phyloP scores from a whole-genome alignment of 2,888 invertebrate genomes.

The Sphaerophoria taeniata region DNA sequence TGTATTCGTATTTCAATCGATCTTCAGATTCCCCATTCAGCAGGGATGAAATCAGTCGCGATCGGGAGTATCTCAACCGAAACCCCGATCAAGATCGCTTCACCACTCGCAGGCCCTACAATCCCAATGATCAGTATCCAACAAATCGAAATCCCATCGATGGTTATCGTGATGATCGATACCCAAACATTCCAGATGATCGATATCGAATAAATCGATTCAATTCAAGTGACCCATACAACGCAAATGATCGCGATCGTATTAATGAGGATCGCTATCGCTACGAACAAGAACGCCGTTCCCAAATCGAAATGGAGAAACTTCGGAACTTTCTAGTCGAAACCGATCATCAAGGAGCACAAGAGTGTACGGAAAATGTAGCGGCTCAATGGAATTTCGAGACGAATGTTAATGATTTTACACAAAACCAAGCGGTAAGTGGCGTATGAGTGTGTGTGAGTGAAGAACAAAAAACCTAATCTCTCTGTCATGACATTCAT shows the following conservation, averaged over 20 bases:
- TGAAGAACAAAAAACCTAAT: conserved; percentile 16
- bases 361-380: conserved; percentile 93
- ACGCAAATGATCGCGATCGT: conserved; percentile 78
- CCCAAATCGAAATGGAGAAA: conserved; percentile 81
- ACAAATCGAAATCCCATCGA: conserved; percentile 67
- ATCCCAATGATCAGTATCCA: conserved; percentile 72
- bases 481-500: conserved; percentile 61
- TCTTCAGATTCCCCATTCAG: conserved; percentile 80
- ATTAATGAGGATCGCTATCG: conserved; percentile 83
- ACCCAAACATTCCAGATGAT: conserved; percentile 45
- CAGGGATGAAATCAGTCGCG: conserved; percentile 1
- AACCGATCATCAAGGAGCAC: conserved; percentile 89
- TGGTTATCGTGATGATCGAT: conserved; percentile 31
- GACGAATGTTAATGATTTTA: conserved; percentile 92
- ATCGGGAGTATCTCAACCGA: conserved; percentile 31
- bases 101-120: conserved; percentile 66
- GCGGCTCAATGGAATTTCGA: conserved; percentile 95
- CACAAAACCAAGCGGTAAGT: conserved; percentile 93
- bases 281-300: conserved; percentile 81
- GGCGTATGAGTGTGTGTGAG: background rate
- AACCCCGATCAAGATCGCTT: conserved; percentile 66
- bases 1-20: conserved; percentile 75
- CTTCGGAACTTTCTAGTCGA: conserved; percentile 85
- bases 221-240: conserved; percentile 78
- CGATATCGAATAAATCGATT: conserved; percentile 32